phyloP scores from a whole-genome alignment of 2,113 vertebrate genomes.

The Lipotes vexillifer region DNA sequence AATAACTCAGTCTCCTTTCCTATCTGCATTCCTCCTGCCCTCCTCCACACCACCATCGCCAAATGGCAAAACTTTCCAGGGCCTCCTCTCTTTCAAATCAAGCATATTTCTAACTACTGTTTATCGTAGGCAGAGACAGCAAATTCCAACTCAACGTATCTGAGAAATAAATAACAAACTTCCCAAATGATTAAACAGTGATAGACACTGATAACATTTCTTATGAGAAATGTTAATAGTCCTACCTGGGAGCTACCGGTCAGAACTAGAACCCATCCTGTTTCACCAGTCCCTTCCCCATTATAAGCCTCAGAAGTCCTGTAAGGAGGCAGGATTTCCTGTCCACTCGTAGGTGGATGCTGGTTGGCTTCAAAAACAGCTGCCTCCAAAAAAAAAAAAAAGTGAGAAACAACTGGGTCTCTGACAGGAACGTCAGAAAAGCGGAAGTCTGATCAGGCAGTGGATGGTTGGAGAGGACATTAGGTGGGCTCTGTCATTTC shows the following conservation, averaged over 20 bases:
- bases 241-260: neutral
- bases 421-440: neutral
- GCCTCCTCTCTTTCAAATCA: neutral
- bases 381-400: neutral
- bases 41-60: neutral
- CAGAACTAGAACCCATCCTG: neutral
- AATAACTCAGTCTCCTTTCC: neutral
- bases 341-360: neutral
- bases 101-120: neutral
- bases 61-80: neutral
- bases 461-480: neutral
- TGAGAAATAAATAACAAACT: neutral
- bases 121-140: neutral
- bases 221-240: neutral
- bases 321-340: neutral
- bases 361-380: neutral
- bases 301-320: neutral
- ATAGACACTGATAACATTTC: neutral
- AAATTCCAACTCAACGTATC: neutral
- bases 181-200: neutral
- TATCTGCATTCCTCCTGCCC: neutral
- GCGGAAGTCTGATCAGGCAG: neutral
- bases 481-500: neutral
- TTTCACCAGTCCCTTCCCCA: neutral
- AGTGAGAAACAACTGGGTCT: neutral